Evolutionary conservation across 2,888 invertebrate genomes (phyloP).

Genomic region (Chymomyza procnemis): DNA sequence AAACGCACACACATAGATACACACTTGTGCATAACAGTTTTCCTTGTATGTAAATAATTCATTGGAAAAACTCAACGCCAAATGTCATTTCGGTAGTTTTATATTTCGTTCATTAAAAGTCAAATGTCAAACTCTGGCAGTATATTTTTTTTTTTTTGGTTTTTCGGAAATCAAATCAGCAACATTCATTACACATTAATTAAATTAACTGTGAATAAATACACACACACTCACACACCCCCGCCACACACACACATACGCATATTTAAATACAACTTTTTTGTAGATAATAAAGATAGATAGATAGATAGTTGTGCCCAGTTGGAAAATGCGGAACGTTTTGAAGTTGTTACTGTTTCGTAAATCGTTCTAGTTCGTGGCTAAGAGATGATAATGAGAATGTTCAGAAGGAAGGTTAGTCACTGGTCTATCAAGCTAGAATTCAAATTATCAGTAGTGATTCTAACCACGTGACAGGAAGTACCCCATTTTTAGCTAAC

Average conservation of each 20-base stretch:
- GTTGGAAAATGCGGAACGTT: background rate
- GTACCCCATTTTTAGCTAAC: no score
- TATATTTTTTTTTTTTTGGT: slow-evolving; percentile 1
- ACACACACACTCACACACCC: slow-evolving; percentile 4
- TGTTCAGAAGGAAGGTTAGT: no score
- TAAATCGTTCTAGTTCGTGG: no score
- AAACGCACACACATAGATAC: background rate
- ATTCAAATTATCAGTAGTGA: no score
- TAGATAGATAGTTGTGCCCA: background rate
- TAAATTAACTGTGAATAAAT: slow-evolving; percentile 54
- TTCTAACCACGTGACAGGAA: no score
- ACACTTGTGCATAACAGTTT: background rate
- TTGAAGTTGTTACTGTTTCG: no score
- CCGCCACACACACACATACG: slow-evolving; percentile 4
- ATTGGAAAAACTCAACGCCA: background rate
- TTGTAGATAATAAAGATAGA: background rate
- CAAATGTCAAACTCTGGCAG: slow-evolving; percentile 17
- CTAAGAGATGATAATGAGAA: no score
- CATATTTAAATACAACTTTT: background rate
- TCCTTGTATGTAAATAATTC: background rate
- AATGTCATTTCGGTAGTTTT: background rate
- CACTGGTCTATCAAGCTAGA: no score
- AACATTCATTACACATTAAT: slow-evolving; percentile 55
- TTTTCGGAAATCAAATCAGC: slow-evolving; percentile 2
- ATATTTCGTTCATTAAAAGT: background rate